A percentile compares a stretch with the other conserved stretches of the same genome.
Evolutionary conservation across 2,113 vertebrate species (phyloP).

Genomic region (Periophthalmus modestus): DNA sequence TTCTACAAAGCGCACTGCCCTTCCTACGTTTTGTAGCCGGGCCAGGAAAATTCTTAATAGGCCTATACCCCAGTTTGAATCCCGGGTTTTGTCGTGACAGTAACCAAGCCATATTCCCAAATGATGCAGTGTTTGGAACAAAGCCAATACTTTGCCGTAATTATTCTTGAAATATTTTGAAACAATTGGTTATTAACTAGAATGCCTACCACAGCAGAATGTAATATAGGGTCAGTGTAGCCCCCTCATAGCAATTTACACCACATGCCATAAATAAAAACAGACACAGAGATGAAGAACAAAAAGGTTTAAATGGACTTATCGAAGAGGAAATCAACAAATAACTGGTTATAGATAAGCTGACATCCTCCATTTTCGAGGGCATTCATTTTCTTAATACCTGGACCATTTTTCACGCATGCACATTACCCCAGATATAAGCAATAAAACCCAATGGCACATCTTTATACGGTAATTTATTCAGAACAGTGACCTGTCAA

Average conservation of each 20-base stretch:
- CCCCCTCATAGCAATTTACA: background rate
- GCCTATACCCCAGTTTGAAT: background rate
- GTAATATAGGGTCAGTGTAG: background rate
- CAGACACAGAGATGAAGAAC: background rate
- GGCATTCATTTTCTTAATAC: slow-evolving; percentile 22
- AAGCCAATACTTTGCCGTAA: slow-evolving; percentile 3
- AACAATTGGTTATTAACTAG: slow-evolving; percentile 1
- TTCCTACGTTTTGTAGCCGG: background rate
- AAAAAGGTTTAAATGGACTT: background rate
- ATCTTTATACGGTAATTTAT: slow-evolving; percentile 29
- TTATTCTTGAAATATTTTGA: background rate
- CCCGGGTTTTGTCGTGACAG: background rate
- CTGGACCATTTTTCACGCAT: slow-evolving; percentile 35
- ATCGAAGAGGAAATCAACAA: background rate
- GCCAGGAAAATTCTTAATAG: slow-evolving; percentile 29
- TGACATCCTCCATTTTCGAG: background rate
- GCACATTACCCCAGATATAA: slow-evolving; percentile 13
- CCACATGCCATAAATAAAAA: background rate
- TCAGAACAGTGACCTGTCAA: slow-evolving; percentile 21
- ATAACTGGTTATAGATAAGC: background rate
- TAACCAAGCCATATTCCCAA: slow-evolving; percentile 22
- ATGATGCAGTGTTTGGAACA: slow-evolving; percentile 10
- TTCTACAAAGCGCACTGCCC: slow-evolving; percentile 7
- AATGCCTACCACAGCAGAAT: background rate
- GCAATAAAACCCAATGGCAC: background rate